Percentiles rank a stretch among this genome's conserved stretches.
Conservation (phyloP, 2,113 vertebrate genomes). For the Lophius piscatorius region DNA sequence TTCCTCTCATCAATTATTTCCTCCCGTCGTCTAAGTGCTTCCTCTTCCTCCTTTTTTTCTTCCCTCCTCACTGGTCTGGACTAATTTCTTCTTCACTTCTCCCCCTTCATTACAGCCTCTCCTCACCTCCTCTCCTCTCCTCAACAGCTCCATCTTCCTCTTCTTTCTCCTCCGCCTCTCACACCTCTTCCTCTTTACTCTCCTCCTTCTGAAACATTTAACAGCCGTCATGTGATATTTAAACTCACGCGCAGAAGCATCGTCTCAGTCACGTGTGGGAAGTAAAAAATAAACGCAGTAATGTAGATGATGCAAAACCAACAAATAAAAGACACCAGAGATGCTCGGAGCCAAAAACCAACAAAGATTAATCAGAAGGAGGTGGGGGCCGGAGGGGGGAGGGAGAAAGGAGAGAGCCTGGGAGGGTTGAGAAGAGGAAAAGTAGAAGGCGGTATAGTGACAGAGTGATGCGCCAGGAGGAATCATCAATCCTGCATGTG, state of each 20-base stretch:
- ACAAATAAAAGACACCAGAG: constrained; percentile 45
- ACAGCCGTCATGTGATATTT: constrained; percentile 35
- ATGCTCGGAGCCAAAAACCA: constrained; percentile 14
- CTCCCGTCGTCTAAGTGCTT: constrained; percentile 38
- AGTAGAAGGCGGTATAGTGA: too few relatives aligned
- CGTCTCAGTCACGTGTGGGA: constrained; percentile 9
- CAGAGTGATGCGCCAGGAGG: too few relatives aligned
- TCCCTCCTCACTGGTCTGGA: neutral
- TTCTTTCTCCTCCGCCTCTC: neutral
- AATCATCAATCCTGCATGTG: too few relatives aligned
- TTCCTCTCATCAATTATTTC: constrained; percentile 57
- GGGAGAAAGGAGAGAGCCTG: too few relatives aligned
- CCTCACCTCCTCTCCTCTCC: neutral
- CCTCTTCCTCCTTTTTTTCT: neutral
- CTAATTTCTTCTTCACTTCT: neutral
- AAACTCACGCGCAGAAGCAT: constrained; percentile 14
- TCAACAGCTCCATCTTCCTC: neutral
- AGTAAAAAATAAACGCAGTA: constrained; percentile 54
- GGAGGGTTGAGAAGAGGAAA: too few relatives aligned
- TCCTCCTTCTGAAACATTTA: constrained; percentile 47
- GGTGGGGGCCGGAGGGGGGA: too few relatives aligned
- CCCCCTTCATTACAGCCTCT: neutral
- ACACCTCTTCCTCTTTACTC: neutral
- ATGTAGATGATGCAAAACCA: constrained; percentile 48
- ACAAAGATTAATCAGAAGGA: too few relatives aligned